These are phyloP conservation scores for human DNA, from an alignment of 2,113 vertebrate genomes.

Conservation along the genomic window DNA sequence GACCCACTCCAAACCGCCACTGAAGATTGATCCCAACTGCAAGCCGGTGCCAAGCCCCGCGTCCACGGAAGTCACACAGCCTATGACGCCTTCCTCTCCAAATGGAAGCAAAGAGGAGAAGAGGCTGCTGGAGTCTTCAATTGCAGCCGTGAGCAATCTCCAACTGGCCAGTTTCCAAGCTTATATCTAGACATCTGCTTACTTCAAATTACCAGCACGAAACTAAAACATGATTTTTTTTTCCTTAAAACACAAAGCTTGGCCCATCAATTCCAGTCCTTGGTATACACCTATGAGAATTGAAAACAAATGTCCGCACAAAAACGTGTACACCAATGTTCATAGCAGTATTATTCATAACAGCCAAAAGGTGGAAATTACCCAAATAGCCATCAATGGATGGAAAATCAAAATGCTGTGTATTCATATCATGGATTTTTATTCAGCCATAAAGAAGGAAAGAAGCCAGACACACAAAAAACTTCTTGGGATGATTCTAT, in stretches of 20 bases:
- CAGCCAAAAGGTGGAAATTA: background rate
- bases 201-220: background rate
- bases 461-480: background rate
- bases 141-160: background rate
- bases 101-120: background rate
- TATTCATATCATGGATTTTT: background rate
- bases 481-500: background rate
- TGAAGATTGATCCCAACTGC: background rate
- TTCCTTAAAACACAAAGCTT: background rate
- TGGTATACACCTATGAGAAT: background rate
- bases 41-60: background rate
- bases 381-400: background rate
- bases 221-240: background rate
- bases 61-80: background rate
- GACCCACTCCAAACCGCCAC: background rate
- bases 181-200: background rate
- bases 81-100: background rate
- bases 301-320: background rate
- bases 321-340: background rate
- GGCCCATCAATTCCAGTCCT: background rate
- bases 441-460: background rate
- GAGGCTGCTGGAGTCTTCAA: background rate
- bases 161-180: background rate
- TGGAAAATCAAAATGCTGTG: background rate
- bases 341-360: background rate